Percentiles rank a stretch among this genome's conserved stretches.
Evolutionary conservation across 1,140 invertebrate species (phyloP).

Genomic region (Melipona quadrifasciata): DNA sequence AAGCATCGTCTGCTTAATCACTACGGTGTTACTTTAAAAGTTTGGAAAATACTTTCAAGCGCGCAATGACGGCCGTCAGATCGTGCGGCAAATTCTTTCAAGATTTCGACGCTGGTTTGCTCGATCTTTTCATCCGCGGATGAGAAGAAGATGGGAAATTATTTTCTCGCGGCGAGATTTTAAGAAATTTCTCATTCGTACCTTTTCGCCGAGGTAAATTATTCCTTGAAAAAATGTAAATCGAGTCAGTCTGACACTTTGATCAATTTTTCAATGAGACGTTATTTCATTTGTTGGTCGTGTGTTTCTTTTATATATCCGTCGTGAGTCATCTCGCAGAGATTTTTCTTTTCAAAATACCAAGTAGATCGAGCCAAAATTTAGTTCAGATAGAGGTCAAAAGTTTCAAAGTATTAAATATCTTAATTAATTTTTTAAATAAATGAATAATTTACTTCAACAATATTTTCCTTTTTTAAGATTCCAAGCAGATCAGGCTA

Average conservation of each 20-base stretch:
- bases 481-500: neutral
- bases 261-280: neutral
- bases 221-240: neutral
- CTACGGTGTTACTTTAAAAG: neutral
- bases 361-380: neutral
- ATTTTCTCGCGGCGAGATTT: neutral
- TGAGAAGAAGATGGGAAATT: neutral
- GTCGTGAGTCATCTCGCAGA: neutral
- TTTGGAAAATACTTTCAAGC: constrained; percentile 1
- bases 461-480: neutral
- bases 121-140: neutral
- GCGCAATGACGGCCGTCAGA: neutral
- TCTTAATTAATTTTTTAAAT: too few species aligned
- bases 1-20: constrained; percentile 30
- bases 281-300: neutral
- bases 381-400: too few species aligned
- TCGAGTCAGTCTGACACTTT: neutral
- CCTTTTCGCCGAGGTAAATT: neutral
- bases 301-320: neutral
- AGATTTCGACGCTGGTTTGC: neutral
- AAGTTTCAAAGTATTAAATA: too few species aligned
- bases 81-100: constrained; percentile 25
- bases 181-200: neutral
- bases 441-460: too few species aligned
- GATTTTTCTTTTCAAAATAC: neutral